phyloP scores from a whole-genome alignment of 2,113 vertebrate species.

The Neogobius melanostomus region DNA sequence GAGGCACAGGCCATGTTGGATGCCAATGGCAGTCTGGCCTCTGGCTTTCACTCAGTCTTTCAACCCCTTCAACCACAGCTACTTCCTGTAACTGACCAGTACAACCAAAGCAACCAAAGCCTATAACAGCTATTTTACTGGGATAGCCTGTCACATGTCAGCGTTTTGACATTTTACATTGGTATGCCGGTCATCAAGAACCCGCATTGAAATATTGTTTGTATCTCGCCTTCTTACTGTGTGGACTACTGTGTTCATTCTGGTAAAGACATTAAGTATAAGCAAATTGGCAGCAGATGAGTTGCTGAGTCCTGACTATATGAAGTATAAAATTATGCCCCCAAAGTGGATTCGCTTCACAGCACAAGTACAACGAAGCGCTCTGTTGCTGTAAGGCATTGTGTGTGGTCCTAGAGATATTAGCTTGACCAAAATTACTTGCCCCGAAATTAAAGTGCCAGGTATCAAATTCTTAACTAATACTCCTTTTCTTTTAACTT shows the following conservation, averaged over 20 bases:
- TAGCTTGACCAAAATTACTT: constrained; percentile 21
- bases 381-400: constrained; percentile 4
- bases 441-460: not conserved
- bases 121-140: constrained; percentile 17
- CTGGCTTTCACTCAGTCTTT: constrained; percentile 57
- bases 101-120: constrained; percentile 20
- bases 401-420: constrained; percentile 13
- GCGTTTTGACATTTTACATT: constrained; percentile 8
- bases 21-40: constrained; percentile 56
- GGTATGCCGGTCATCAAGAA: not conserved
- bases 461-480: not conserved
- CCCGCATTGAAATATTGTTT: constrained; percentile 3
- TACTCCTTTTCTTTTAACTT: not conserved
- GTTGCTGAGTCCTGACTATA: not conserved
- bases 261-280: not conserved
- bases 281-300: not conserved
- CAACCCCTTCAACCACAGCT: constrained; percentile 59
- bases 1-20: constrained; percentile 30
- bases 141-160: constrained; percentile 11
- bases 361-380: not conserved
- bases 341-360: constrained; percentile 13
- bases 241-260: constrained; percentile 3
- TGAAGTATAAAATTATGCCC: constrained; percentile 2
- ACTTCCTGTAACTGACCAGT: constrained; percentile 68
- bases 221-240: not conserved